These are phyloP conservation scores for Chymomyza procnemis DNA, from an alignment of 2,888 invertebrate species.

Conservation along the genomic window DNA sequence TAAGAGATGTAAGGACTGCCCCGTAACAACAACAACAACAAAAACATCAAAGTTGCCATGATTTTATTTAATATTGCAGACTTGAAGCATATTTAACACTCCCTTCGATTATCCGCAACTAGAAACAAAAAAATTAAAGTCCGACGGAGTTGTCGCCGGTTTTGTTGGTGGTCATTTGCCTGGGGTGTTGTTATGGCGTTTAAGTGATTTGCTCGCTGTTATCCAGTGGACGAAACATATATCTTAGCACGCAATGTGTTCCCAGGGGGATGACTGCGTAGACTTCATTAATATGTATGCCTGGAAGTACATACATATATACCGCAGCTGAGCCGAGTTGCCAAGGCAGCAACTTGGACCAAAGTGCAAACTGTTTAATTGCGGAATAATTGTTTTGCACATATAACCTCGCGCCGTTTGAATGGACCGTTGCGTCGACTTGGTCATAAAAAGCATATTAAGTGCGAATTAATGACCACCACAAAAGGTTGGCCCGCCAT, in stretches of 20 bases:
- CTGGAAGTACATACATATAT: neutral
- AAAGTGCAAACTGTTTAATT: constrained; percentile 74
- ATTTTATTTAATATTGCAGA: constrained; percentile 5
- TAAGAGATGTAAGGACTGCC: neutral
- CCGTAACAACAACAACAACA: neutral
- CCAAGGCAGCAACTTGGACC: constrained; percentile 30
- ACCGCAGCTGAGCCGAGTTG: constrained; percentile 19
- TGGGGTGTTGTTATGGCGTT: constrained; percentile 53
- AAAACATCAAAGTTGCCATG: constrained; percentile 2
- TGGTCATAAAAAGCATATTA: constrained; percentile 71
- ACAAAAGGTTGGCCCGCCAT: constrained; percentile 58
- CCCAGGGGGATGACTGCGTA: constrained; percentile 34
- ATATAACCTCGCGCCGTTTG: constrained; percentile 71
- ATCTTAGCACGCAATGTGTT: constrained; percentile 23
- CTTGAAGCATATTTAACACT: constrained; percentile 70
- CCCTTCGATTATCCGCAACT: constrained; percentile 60
- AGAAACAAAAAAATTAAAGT: constrained; percentile 30
- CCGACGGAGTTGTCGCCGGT: constrained; percentile 39
- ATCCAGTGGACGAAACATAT: neutral
- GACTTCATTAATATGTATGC: constrained; percentile 67
- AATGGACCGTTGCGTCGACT: constrained; percentile 42
- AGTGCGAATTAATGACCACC: constrained; percentile 73
- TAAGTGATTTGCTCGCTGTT: constrained; percentile 68
- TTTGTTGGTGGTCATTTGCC: constrained; percentile 71
- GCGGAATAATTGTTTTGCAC: constrained; percentile 74